Base-by-base conservation (phyloP, 2,888 invertebrate genomes). In the Phyllotreta striolata region DNA sequence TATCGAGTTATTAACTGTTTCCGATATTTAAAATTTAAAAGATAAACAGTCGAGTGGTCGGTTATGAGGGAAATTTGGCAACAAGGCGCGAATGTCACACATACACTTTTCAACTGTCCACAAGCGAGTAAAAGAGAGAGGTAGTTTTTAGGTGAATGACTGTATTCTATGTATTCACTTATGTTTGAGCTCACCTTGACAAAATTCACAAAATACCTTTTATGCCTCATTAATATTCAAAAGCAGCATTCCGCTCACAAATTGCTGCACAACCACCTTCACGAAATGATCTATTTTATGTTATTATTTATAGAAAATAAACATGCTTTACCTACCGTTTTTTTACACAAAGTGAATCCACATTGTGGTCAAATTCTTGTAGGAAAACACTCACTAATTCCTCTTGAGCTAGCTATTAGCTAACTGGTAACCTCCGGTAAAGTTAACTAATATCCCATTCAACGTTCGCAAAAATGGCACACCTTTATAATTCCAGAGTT, bases 401-500 rank as follows among this genome's bases (percentile, higher is more conserved):
- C 34, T 34, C 10, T 35, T 24, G 6, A 49, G 37, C 35, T n/a
- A 49, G 9, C n/a, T 35, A 10, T 49, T 49, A 34, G 8, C 9
- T 9, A 35, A 34, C 34, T 68, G 69, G 37, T 49, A 64, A 24
- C 24, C 24, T 24, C 24, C 24, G 4, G 24, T 4, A 24, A 24
- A 24, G 72, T 79, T 78, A 73, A 70, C 79, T 78, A 78, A 78
- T 75, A 73, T 73, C 71, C 76, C 72, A 59, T 68, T 55, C 60
- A 68, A 74, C 75, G 78, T 74, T 73, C 74, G 75, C 8, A 52
- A 38, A 52, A 52, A 78, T 75, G 81, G 80, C 81, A 79, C 81
- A 80, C 82, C 81, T 81, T 34, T 52, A 12, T 52, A 52, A 52
- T 52, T 7, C 77, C 72, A 74, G 78, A 81, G 81, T 81, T 81